Evolutionary conservation across 2,113 vertebrate genomes (phyloP).

Genomic region (Megaceryle maxima): DNA sequence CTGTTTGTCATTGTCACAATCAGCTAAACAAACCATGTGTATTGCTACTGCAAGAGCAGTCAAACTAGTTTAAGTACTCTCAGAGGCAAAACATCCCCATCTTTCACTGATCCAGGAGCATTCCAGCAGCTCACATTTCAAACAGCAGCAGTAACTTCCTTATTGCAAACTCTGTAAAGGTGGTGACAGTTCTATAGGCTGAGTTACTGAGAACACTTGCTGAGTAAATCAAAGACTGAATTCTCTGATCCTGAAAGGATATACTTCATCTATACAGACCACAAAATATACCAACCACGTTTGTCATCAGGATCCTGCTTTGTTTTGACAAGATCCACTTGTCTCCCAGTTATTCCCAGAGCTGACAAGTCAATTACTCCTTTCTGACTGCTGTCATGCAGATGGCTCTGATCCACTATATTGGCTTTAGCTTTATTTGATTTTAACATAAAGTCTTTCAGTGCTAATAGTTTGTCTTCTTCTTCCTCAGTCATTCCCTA

Average conservation of each 20-base stretch:
- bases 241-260: not conserved
- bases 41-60: not conserved
- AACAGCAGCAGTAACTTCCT: not conserved
- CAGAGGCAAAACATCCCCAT: not conserved
- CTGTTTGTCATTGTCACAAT: not conserved
- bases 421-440: slow-evolving; percentile 97
- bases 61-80: not conserved
- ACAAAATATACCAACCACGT: slow-evolving; percentile 78
- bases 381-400: slow-evolving; percentile 85
- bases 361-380: slow-evolving; percentile 88
- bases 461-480: slow-evolving; percentile 94
- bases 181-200: not conserved
- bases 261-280: not conserved
- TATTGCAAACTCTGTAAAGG: not conserved
- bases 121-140: not conserved
- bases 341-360: slow-evolving; percentile 89
- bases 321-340: slow-evolving; percentile 92
- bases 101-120: not conserved
- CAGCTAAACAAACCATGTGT: not conserved
- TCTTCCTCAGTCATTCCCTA: slow-evolving; percentile 98
- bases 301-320: slow-evolving; percentile 92
- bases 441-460: slow-evolving; percentile 98
- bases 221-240: not conserved
- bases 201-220: not conserved
- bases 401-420: slow-evolving; percentile 90